Percentiles rank a stretch among this genome's conserved stretches.
These are phyloP conservation scores for Rhyacichthys aspro DNA, from an alignment of 2,797 vertebrate species.

Conservation along the genomic window DNA sequence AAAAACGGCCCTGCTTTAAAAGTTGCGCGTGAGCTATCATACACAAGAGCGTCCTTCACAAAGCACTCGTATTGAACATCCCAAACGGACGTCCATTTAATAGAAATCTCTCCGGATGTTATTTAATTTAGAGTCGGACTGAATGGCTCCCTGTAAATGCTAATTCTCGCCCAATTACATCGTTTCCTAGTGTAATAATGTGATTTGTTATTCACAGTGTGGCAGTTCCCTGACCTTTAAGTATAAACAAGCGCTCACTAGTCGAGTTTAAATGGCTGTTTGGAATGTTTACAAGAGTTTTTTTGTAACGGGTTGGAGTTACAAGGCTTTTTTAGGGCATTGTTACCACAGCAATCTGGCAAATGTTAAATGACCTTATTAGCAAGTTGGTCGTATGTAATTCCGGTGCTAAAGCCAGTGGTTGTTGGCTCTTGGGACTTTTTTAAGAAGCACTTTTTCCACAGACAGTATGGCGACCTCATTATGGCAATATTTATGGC, in stretches of 20 bases:
- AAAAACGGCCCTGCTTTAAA: conserved; percentile 56
- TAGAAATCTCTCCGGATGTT: neutral
- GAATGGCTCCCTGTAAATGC: neutral
- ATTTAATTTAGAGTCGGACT: neutral
- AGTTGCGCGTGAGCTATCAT: conserved; percentile 45
- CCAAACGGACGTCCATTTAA: neutral
- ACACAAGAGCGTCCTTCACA: conserved; percentile 1
- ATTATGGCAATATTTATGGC: conserved; percentile 4
- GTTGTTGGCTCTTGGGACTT: neutral
- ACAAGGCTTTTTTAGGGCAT: conserved; percentile 14
- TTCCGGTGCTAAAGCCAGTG: neutral
- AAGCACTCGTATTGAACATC: conserved; percentile 11
- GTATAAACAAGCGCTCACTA: neutral
- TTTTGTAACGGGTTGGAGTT: conserved; percentile 33
- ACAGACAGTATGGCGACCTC: conserved; percentile 6
- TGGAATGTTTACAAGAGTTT: conserved; percentile 28
- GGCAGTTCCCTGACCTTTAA: neutral
- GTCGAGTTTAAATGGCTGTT: conserved; percentile 22
- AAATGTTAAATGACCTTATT: conserved; percentile 6
- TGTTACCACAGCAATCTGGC: conserved; percentile 28
- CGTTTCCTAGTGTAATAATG: conserved; percentile 16
- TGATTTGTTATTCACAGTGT: conserved; percentile 18
- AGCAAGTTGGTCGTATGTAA: neutral
- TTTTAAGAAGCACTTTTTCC: neutral
- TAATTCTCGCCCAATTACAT: conserved; percentile 1